A percentile compares a stretch with the other conserved stretches of the same genome.
phyloP scores from a whole-genome alignment of 2,888 invertebrate genomes.

The Calephelis perditalis region DNA sequence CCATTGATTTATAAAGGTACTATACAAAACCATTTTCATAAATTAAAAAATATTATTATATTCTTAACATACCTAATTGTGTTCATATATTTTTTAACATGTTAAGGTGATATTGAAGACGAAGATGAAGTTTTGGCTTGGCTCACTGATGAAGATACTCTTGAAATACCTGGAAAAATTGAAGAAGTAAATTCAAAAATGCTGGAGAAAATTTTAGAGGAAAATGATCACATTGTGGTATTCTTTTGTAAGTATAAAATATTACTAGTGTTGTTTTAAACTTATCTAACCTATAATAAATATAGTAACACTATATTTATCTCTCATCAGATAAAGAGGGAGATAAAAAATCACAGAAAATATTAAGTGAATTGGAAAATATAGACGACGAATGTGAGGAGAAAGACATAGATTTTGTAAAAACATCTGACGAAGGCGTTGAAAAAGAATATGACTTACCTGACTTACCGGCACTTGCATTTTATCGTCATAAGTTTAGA shows the following conservation, averaged over 20 bases:
- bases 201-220: conserved; percentile 92
- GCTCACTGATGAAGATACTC: conserved; percentile 93
- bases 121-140: conserved; percentile 94
- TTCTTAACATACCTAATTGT: neutral
- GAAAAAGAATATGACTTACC: conserved; percentile 92
- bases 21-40: neutral
- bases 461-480: conserved; percentile 88
- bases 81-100: no score
- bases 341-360: conserved; percentile 92
- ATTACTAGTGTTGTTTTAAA: neutral
- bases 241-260: conserved; percentile 89
- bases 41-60: neutral
- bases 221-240: conserved; percentile 93
- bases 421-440: conserved; percentile 92
- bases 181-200: conserved; percentile 94
- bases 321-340: conserved; percentile 86
- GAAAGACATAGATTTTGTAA: conserved; percentile 93
- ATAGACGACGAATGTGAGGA: conserved; percentile 96
- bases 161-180: conserved; percentile 94
- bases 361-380: conserved; percentile 92
- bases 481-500: conserved; percentile 92
- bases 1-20: conserved; percentile 87
- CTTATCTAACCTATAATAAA: neutral
- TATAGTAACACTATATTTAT: conserved; percentile 7
- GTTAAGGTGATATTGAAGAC: conserved; percentile 88